Conservation (phyloP, 1,140 invertebrate genomes). For the Drosophila willistoni region DNA sequence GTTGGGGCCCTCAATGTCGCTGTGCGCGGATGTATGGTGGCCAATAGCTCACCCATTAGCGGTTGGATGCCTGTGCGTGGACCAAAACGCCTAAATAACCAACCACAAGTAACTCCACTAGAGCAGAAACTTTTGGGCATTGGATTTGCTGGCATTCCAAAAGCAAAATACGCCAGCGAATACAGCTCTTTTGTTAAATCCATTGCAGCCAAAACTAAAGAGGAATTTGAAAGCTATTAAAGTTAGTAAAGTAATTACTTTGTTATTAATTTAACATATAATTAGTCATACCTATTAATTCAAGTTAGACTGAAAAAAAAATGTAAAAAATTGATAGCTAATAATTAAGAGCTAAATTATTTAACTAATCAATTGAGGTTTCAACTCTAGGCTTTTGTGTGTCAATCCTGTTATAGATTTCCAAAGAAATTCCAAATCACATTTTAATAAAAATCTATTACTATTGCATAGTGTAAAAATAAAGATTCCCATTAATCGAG, state of each 20-base stretch:
- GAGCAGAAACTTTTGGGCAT: constrained; percentile 51
- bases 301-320: not conserved
- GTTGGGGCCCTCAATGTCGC: constrained; percentile 85
- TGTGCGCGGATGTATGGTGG: constrained; percentile 88
- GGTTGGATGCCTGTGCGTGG: constrained; percentile 89
- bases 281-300: not conserved
- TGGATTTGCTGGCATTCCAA: constrained; percentile 47
- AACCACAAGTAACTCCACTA: constrained; percentile 20
- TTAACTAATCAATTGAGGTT: too few species aligned
- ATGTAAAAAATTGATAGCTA: not conserved
- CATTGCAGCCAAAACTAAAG: constrained; percentile 35
- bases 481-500: not conserved
- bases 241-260: not conserved
- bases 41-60: constrained; percentile 87
- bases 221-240: not conserved
- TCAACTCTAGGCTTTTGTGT: too few species aligned
- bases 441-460: not conserved
- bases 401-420: too few species aligned
- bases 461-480: not conserved
- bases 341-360: too few species aligned
- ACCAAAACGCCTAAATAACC: constrained; percentile 79
- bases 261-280: not conserved
- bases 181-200: constrained; percentile 59
- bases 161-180: constrained; percentile 62
- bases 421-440: not conserved